phyloP scores from a whole-genome alignment of 2,113 vertebrate species.

The Anhinga rufa region DNA sequence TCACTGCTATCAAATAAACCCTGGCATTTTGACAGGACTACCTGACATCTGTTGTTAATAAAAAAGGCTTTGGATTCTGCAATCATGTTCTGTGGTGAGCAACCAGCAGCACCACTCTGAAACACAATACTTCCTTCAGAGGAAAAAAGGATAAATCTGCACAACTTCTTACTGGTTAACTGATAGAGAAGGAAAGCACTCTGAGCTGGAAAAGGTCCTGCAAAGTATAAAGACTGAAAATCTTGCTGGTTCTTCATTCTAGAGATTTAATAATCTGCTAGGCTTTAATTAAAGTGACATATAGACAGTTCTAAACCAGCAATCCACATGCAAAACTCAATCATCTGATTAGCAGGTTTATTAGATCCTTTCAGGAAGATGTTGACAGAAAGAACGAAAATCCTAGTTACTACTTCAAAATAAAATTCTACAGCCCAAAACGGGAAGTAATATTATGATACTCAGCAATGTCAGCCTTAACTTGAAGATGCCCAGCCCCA shows the following conservation, averaged over 20 bases:
- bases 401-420: neutral
- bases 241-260: neutral
- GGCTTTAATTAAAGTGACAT: slow-evolving; percentile 9
- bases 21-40: slow-evolving; percentile 52
- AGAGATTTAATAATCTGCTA: neutral
- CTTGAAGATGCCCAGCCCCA: neutral
- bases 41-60: slow-evolving; percentile 59
- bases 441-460: neutral
- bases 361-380: neutral
- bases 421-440: neutral
- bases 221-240: slow-evolving; percentile 4
- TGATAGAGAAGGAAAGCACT: slow-evolving; percentile 7
- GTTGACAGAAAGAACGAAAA: neutral
- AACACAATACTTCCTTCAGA: neutral
- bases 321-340: neutral
- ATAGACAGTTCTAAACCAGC: neutral
- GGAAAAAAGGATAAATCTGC: neutral
- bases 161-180: neutral
- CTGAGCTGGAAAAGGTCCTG: neutral
- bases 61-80: slow-evolving; percentile 51
- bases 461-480: neutral
- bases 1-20: slow-evolving; percentile 50
- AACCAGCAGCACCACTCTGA: neutral
- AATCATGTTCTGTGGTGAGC: neutral
- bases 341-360: slow-evolving; percentile 11